These are phyloP conservation scores for Aquatica leii DNA, from an alignment of 2,888 invertebrate species.

Conservation along the genomic window DNA sequence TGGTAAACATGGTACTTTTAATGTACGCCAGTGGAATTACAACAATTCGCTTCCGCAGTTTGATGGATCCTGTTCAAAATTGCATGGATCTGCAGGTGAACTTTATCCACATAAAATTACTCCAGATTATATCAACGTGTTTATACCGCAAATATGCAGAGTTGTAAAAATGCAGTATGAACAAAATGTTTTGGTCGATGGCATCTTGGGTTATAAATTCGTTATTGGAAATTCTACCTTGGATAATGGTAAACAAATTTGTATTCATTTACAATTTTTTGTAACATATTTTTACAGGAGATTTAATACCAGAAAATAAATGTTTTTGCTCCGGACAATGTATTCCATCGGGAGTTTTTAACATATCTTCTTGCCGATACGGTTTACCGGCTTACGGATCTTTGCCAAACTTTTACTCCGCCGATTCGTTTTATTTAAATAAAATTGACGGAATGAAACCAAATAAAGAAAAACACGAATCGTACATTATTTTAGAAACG, in stretches of 20 bases:
- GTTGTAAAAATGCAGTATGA: constrained; percentile 70
- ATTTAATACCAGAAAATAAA: constrained; percentile 66
- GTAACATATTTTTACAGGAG: constrained; percentile 55
- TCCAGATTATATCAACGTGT: constrained; percentile 68
- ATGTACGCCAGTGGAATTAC: constrained; percentile 77
- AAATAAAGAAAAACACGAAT: constrained; percentile 73
- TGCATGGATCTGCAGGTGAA: constrained; percentile 82
- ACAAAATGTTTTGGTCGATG: constrained; percentile 65
- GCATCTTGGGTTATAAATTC: constrained; percentile 73
- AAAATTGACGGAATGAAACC: constrained; percentile 76
- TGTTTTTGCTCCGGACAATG: constrained; percentile 81
- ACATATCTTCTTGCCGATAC: constrained; percentile 80
- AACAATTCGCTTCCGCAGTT: constrained; percentile 65
- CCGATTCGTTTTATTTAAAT: constrained; percentile 71
- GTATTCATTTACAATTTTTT: background rate
- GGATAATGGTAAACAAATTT: constrained; percentile 67
- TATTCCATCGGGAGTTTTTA: constrained; percentile 76
- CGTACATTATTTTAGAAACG: constrained; percentile 80
- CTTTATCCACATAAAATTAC: constrained; percentile 74
- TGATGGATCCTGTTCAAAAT: constrained; percentile 65
- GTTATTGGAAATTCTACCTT: constrained; percentile 69
- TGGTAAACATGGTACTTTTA: constrained; percentile 70
- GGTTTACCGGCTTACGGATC: constrained; percentile 86
- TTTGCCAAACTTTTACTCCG: constrained; percentile 84
- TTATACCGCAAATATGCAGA: constrained; percentile 80